These are phyloP conservation scores for Caenorhabditis zanzibari DNA, from an alignment of 2,888 invertebrate genomes.

Conservation along the genomic window DNA sequence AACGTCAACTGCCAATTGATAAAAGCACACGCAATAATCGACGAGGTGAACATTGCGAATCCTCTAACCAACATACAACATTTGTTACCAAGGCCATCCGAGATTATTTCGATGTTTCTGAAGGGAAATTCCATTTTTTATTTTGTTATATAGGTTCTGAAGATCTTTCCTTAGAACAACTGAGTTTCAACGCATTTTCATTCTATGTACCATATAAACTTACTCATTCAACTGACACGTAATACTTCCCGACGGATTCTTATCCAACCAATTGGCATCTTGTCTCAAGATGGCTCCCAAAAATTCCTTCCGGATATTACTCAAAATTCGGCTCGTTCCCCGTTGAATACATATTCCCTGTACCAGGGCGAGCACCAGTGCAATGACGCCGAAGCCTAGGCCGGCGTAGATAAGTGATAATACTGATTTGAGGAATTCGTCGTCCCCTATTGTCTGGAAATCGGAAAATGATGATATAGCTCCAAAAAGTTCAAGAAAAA, in stretches of 20 bases:
- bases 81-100: conserved; percentile 71
- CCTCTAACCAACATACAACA: conserved; percentile 71
- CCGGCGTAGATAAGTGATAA: conserved; percentile 49
- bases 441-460: conserved; percentile 51
- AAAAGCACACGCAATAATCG: conserved; percentile 67
- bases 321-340: conserved; percentile 45
- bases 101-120: conserved; percentile 68
- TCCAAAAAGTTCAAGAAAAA: not conserved
- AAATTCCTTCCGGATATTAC: conserved; percentile 62
- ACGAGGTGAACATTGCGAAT: conserved; percentile 71
- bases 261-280: conserved; percentile 70
- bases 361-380: conserved; percentile 59
- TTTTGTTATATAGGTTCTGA: too few relatives aligned
- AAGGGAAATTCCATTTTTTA: too few relatives aligned
- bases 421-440: conserved; percentile 50
- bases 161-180: too few relatives aligned
- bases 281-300: conserved; percentile 69
- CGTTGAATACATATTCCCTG: conserved; percentile 63
- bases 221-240: conserved; percentile 73
- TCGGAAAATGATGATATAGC: not conserved
- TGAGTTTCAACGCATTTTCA: not conserved
- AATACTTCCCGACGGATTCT: conserved; percentile 66
- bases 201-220: conserved; percentile 3
- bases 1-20: conserved; percentile 72
- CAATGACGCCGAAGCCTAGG: conserved; percentile 50